Evolutionary conservation across 2,797 vertebrate species (phyloP), one percentile per base, ranked within the genome.

Genomic region (Schizothorax lantsangensis): DNA sequence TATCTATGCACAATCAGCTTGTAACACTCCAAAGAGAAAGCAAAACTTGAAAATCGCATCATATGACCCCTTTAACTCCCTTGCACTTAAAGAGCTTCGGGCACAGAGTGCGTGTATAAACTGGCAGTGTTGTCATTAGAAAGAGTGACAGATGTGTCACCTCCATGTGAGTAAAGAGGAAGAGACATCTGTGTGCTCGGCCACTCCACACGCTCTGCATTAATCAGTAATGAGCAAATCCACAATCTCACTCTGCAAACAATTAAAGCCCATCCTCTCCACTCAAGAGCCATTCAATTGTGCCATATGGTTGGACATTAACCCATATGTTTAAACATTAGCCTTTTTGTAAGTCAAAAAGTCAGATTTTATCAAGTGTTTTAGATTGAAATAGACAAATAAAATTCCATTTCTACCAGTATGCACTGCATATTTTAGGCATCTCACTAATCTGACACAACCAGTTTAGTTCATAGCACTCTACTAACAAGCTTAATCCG

Each of bases 221-320:
- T 88, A 89, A 89, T 86, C 85, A 84, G 81, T 86, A 85, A 89
- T 82, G 47, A 71, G 40, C 45, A 78, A 62, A 83, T 88, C 81
- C n/a, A 73, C 84, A 89, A 88, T 88, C 90, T 88, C 84, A 9
- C 49, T 89, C 80, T 78, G 71, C 89, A 91, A 90, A 92, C 88
- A 89, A 85, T 88, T 85, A 84, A 75, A 77, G 79, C 21, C 43
- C 52, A 64, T 43, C 81, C 75, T 83, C 64, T 86, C 64, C 80
- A 90, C 84, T 88, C 19, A 64, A 91, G 86, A 86, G 89, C 72
- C 84, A 88, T 83, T 90, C 66, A 74, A 87, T 89, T 59, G 86
- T 57, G 57, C 79, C 64, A 45, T 59, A 83, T 86, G 86, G 86
- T 92, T 90, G 85, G 85, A 90, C 78, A 88, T 90, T 88, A 91